phyloP scores from a whole-genome alignment of 2,888 invertebrate species.

The Lasioglossum malachurum region DNA sequence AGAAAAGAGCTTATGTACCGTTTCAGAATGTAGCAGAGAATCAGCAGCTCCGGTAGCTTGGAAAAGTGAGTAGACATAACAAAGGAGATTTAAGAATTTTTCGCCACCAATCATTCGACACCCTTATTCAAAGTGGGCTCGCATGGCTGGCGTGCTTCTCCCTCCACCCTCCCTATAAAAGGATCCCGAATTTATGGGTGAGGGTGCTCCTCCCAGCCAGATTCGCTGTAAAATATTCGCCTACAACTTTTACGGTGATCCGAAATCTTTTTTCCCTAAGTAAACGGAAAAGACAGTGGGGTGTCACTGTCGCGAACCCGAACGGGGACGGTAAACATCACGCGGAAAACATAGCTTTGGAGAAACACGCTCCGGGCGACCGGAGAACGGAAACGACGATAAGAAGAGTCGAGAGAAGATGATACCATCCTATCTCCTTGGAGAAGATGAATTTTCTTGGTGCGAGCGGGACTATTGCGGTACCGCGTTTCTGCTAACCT shows the following conservation, averaged over 20 bases:
- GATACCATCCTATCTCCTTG: not conserved
- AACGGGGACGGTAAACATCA: constrained; percentile 7
- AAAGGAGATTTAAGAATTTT: not conserved
- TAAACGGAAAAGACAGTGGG: not conserved
- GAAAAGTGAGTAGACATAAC: not conserved
- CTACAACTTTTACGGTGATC: constrained; percentile 15
- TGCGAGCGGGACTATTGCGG: not conserved
- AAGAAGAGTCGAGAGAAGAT: constrained; percentile 16
- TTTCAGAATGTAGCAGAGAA: not conserved
- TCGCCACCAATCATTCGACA: not conserved
- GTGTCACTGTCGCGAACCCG: not conserved
- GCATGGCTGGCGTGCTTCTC: not conserved
- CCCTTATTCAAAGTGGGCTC: not conserved
- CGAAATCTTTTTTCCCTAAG: not conserved
- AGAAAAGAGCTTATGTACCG: not conserved
- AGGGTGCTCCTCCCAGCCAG: not conserved
- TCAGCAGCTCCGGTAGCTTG: not conserved
- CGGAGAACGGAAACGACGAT: constrained; percentile 13
- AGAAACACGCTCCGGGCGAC: not conserved
- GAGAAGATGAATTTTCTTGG: constrained; percentile 15
- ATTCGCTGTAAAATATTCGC: not conserved
- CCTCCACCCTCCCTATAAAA: not conserved
- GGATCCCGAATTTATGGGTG: not conserved
- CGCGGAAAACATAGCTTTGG: not conserved
- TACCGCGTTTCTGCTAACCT: not conserved